Conservation (phyloP, 2,888 invertebrate genomes). For the Disparrhopalites patrizii region DNA sequence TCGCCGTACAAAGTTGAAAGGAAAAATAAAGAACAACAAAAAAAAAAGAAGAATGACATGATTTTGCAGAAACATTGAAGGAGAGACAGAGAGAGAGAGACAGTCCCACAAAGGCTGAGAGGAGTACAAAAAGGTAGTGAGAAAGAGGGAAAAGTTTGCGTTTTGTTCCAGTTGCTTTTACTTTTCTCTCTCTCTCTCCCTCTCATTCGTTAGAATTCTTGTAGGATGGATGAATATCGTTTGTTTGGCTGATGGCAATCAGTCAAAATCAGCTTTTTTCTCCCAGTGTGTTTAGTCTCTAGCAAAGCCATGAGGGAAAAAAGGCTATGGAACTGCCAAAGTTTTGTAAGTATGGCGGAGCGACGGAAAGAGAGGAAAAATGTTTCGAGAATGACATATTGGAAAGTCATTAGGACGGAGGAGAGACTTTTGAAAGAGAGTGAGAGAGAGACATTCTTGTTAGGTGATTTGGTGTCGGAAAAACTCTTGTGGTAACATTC, state of each 20-base stretch:
- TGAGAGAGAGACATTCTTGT: conserved; percentile 1
- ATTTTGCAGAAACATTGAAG: neutral
- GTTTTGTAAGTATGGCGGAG: neutral
- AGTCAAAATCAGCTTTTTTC: conserved; percentile 14
- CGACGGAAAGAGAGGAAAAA: neutral
- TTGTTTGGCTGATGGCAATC: conserved; percentile 17
- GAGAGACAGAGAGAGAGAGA: neutral
- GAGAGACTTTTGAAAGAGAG: neutral
- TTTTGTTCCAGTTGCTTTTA: too few species aligned
- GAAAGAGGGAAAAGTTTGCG: neutral
- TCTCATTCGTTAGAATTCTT: neutral
- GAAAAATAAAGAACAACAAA: too few species aligned
- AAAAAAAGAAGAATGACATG: neutral
- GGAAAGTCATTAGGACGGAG: conserved; percentile 25
- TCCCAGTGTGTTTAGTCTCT: too few species aligned
- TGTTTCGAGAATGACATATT: conserved; percentile 17
- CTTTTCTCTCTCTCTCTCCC: neutral
- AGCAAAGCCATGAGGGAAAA: too few species aligned
- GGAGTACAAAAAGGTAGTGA: neutral
- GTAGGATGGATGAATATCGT: too few species aligned
- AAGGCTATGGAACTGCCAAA: too few species aligned
- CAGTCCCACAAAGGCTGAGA: neutral
- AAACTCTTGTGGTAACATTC: conserved; percentile 11
- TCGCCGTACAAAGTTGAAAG: too few species aligned
- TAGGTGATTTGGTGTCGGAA: neutral